Base-by-base conservation (phyloP, 2,888 invertebrate species). In the Caenorhabditis auriculariae region DNA sequence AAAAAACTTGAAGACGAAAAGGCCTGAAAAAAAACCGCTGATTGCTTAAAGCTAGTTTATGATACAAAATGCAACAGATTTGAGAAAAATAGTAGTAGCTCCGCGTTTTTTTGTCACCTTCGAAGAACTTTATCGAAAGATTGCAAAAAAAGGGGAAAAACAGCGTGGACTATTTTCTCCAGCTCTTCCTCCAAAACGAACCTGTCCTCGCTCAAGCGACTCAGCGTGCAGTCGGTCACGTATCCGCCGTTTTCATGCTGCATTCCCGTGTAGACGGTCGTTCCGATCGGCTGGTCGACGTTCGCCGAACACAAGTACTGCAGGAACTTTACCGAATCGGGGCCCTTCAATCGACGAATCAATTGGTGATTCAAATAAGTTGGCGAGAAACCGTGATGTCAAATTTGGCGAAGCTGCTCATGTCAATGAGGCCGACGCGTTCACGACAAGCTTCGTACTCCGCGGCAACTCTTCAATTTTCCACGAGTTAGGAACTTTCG, bases 181-280 rank as follows among this genome's bases (percentile, higher is more conserved):
- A n/a, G n/a, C n/a, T 39, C 21, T 26, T 45, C 21, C 6, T 21
- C 17, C 19, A 6, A 5, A 17, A 84, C 87, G 85, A 83, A 93
- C 93, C 91, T 90, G 83, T 91, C 90, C 58, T 90, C 88, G 0
- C 90, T 87, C 29, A 94, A 87, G 56, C 95, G 86, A 3, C 91
- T 92, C 51, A 96, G 85, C 60, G 93, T 94, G 85, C 95, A 95
- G 83, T 96, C 96, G 81, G 96, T 96, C 84, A 96, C 95, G 82
- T 95, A 96, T 15, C 96, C 96, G 1, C 96, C 96, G 9, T 87
- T 86, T 63, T 87, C 85, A 84, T 96, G 95, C 84, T 95, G 94
- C 94, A 96, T 94, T 66, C 96, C 96, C 0, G 94, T 94, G 83
- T 95, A 95, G 61, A 94, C 91, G 69, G 95, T 91, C 76, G 90